These are phyloP conservation scores for Chrysodeixis includens DNA, from an alignment of 2,888 invertebrate genomes.

Conservation along the genomic window DNA sequence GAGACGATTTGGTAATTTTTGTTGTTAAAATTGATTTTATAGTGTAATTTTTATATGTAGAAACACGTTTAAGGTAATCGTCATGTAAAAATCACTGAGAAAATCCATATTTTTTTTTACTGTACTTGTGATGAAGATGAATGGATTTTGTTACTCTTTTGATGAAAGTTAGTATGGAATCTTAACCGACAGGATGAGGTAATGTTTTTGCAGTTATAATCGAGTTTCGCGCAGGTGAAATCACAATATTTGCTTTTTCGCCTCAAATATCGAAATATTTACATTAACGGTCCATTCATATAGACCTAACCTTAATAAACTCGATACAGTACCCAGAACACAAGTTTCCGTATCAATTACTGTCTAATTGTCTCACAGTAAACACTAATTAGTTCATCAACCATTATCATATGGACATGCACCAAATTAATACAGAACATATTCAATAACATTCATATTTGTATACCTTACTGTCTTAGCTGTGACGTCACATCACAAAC, in stretches of 20 bases:
- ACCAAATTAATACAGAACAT: neutral
- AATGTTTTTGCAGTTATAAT: too few relatives aligned
- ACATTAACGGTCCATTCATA: neutral
- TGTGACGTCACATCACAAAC: too few relatives aligned
- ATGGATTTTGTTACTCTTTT: too few relatives aligned
- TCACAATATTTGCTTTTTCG: neutral
- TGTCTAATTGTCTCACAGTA: conserved; percentile 12
- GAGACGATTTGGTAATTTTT: conserved; percentile 7
- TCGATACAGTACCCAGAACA: neutral
- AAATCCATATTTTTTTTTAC: too few relatives aligned
- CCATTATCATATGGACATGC: conserved; percentile 23
- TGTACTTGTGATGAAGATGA: too few relatives aligned
- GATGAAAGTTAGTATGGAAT: too few relatives aligned
- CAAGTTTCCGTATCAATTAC: conserved; percentile 20
- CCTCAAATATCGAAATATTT: neutral
- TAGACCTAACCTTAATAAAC: neutral
- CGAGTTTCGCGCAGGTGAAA: too few relatives aligned
- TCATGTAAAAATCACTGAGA: too few relatives aligned
- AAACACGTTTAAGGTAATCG: too few relatives aligned
- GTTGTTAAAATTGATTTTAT: neutral
- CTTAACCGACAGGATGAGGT: too few relatives aligned
- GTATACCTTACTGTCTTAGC: neutral
- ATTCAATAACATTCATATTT: neutral
- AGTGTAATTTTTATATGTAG: too few relatives aligned
- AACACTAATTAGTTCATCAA: conserved; percentile 27